A percentile compares a stretch with the other conserved stretches of the same genome.
Conservation (phyloP, 2,888 invertebrate genomes). For the Cephus spinipes region DNA sequence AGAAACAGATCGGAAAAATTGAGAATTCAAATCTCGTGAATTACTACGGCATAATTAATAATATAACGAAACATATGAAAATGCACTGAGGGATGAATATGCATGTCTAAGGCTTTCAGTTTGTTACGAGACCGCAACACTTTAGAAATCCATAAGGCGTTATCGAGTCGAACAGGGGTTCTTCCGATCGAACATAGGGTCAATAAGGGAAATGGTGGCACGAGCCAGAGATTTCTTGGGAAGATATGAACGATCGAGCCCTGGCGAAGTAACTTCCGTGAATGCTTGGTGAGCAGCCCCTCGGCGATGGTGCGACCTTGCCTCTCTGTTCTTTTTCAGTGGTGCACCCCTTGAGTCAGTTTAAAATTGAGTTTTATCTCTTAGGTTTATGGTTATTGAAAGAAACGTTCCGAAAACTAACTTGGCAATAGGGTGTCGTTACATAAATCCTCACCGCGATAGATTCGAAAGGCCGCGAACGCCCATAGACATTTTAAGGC, state of each 20-base stretch:
- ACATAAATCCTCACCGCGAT: slow-evolving; percentile 23
- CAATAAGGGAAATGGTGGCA: background rate
- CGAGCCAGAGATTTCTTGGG: background rate
- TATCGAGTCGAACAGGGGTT: background rate
- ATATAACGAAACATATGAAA: background rate
- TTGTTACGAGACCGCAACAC: background rate
- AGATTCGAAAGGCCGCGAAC: slow-evolving; percentile 15
- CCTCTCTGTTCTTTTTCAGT: background rate
- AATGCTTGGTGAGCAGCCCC: background rate
- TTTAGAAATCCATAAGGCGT: background rate
- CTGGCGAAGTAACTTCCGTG: slow-evolving; percentile 2
- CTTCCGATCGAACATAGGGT: background rate
- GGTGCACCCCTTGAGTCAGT: background rate
- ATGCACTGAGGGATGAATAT: background rate
- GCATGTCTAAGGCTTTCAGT: background rate
- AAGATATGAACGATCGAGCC: slow-evolving; percentile 3
- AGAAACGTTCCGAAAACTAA: slow-evolving; percentile 25
- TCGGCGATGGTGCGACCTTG: background rate
- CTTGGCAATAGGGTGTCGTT: slow-evolving; percentile 25
- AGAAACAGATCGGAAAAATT: background rate
- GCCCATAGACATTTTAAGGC: background rate
- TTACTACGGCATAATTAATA: background rate
- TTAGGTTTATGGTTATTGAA: slow-evolving; percentile 27
- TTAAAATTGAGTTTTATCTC: slow-evolving; percentile 28
- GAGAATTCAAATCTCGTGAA: background rate